A percentile compares a stretch with the other conserved stretches of the same genome.
These are phyloP conservation scores for Acyrthosiphon pisum DNA, from an alignment of 1,140 invertebrate genomes.

Conservation along the genomic window DNA sequence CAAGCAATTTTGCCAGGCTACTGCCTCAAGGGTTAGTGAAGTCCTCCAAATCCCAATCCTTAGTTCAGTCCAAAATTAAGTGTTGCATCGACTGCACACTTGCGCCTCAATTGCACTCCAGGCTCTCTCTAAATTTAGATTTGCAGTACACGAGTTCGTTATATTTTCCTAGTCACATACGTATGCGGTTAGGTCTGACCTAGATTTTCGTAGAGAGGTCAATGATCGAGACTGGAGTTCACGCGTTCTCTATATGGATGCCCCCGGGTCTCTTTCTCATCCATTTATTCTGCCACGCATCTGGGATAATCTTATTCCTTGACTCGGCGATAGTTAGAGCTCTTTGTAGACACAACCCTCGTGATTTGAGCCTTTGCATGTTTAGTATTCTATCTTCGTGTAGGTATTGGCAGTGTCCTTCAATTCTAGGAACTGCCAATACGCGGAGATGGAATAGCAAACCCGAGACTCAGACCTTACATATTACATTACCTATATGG, in stretches of 20 bases:
- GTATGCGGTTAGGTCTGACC: slow-evolving; percentile 23
- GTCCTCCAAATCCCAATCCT: not conserved
- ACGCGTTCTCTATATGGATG: not conserved
- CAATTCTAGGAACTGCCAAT: too few relatives aligned
- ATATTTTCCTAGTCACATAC: not conserved
- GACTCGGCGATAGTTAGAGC: too few relatives aligned
- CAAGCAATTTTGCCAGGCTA: not conserved
- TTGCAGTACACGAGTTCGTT: not conserved
- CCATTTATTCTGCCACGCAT: not conserved
- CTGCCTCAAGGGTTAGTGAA: not conserved
- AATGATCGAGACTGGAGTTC: not conserved
- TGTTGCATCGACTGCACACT: slow-evolving; percentile 11
- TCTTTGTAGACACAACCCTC: too few relatives aligned
- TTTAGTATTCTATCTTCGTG: too few relatives aligned
- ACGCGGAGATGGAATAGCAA: too few relatives aligned
- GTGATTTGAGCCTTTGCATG: too few relatives aligned
- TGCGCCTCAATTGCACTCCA: not conserved
- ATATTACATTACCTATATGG: too few relatives aligned
- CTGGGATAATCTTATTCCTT: not conserved
- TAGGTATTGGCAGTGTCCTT: too few relatives aligned
- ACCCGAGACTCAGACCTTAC: too few relatives aligned
- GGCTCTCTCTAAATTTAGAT: slow-evolving; percentile 6
- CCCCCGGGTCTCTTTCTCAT: not conserved
- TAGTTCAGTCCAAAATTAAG: slow-evolving; percentile 17
- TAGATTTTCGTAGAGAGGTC: not conserved